Evolutionary conservation across 1,140 invertebrate species (phyloP), one percentile per base, ranked within the genome.

Genomic region (Achatina immaculata): DNA sequence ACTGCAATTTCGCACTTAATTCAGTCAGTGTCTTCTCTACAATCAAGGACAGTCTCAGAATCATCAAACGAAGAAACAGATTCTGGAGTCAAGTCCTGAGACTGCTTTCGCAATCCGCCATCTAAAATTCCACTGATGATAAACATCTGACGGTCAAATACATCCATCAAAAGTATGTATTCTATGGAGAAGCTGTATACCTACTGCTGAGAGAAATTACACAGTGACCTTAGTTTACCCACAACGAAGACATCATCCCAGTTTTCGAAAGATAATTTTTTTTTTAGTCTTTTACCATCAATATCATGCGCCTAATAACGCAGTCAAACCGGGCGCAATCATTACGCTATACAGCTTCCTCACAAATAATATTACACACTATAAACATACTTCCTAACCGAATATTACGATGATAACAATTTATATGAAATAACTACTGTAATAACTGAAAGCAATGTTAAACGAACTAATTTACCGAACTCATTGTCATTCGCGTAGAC

Each of bases 61-160:
- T n/a, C n/a, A n/a, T n/a, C n/a, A n/a, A n/a, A n/a, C n/a, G n/a
- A n/a, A n/a, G n/a, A n/a, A n/a, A n/a, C n/a, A n/a, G n/a, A n/a
- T n/a, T n/a, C n/a, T n/a, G n/a, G 51, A 21, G 51, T 55, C 51
- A 55, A 55, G n/a, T 55, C 51, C n/a, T 55, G 14, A 55, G 51
- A 24, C 71, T 48, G 71, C 68, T 69, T 71, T 48, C 76, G 66
- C 81, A 65, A 82, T 68, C 77, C 78, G 72, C 78, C 72, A 69
- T 82, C 72, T 58, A 80, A 68, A 66, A 62, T 51, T 78, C 78
- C 58, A 73, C 80, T 71, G 38, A n/a, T n/a, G n/a, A 76, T 58
- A 43, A 58, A 72, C 72, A 71, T 72, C 58, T 42, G 55, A 75
- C 24, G 65, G 65, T 65, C 78, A 51, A 66, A 43, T 58, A 62